Base-by-base conservation (phyloP, 2,888 invertebrate genomes). In the Odontocerum albicorne region DNA sequence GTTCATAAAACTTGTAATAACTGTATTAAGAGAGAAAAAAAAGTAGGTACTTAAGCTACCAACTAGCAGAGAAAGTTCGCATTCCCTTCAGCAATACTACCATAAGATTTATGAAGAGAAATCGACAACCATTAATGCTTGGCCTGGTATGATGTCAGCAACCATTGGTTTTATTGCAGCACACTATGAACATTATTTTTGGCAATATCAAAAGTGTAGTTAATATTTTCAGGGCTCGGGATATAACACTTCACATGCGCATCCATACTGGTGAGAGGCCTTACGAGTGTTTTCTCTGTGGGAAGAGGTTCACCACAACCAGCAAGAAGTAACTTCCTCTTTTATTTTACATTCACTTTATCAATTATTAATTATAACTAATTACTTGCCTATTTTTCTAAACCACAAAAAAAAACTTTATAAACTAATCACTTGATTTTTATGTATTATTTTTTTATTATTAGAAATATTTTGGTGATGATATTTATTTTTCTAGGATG, bases 281-380 rank as follows among this genome's bases (percentile, higher is more conserved):
- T 6, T 56, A 52, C 31, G 20, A 47, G 27, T 56, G 56, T 33
- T 12, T 33, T 12, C 12, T 39, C 13, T 56, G 56, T 15, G 15
- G 46, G 4, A 56, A 59, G 39, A 44, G 38, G 47, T 60, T 60
- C 27, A 55, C 52, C 1, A 60, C 60, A 1, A 51, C 60, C 20
- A 60, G 60, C 43, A 49, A 60, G 31, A 60, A 56, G 60, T 60
- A 50, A 50, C 20, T 36, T 13, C 12, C 33, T 3, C 10, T 21
- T 51, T 31, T 13, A 2, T 17, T 31, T 31, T 15, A 16, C 10
- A 3, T 32, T 13, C n/a, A n/a, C n/a, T n/a, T n/a, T n/a, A n/a
- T n/a, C n/a, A n/a, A n/a, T n/a, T n/a, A n/a, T n/a, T n/a, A n/a
- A n/a, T n/a, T n/a, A n/a, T n/a, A n/a, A n/a, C n/a, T n/a, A n/a